These are phyloP conservation scores for Hippoglossus stenolepis DNA, from an alignment of 2,113 vertebrate genomes.

Conservation along the genomic window DNA sequence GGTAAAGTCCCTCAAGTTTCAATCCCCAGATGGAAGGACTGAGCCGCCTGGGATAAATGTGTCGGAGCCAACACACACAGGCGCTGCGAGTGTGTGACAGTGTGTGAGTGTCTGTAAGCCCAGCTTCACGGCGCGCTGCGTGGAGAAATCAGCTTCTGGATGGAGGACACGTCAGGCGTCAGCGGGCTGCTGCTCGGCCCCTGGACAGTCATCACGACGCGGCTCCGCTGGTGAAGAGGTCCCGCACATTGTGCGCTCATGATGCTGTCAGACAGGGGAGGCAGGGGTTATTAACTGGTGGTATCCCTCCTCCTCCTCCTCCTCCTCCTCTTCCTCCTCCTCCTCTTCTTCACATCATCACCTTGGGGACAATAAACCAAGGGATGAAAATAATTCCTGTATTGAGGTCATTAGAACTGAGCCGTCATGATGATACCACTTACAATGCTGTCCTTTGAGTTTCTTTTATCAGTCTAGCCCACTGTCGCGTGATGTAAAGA, in stretches of 20 bases:
- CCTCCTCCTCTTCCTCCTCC: constrained; percentile 12
- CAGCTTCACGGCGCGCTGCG: constrained; percentile 25
- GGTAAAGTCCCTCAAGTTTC: constrained; percentile 55
- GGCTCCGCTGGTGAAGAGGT: constrained; percentile 28
- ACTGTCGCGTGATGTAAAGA: no score
- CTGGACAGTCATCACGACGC: constrained; percentile 39
- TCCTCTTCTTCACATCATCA: constrained; percentile 26
- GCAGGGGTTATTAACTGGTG: constrained; percentile 64
- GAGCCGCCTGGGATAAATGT: background rate
- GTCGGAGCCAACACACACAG: constrained; percentile 15
- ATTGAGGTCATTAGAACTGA: background rate
- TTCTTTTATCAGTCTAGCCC: background rate
- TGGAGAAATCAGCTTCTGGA: constrained; percentile 5
- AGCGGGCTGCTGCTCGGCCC: constrained; percentile 38
- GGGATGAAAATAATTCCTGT: background rate
- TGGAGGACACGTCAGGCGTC: constrained; percentile 28
- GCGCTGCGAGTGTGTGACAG: background rate
- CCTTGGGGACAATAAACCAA: constrained; percentile 26
- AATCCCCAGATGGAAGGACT: constrained; percentile 24
- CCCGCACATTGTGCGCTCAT: constrained; percentile 46
- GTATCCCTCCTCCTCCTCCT: constrained; percentile 48
- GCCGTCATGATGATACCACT: background rate
- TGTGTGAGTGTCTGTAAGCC: constrained; percentile 22
- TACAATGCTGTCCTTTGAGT: background rate
- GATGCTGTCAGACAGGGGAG: constrained; percentile 42